Base-by-base conservation (phyloP, 1,140 invertebrate species). In the Mya arenaria region DNA sequence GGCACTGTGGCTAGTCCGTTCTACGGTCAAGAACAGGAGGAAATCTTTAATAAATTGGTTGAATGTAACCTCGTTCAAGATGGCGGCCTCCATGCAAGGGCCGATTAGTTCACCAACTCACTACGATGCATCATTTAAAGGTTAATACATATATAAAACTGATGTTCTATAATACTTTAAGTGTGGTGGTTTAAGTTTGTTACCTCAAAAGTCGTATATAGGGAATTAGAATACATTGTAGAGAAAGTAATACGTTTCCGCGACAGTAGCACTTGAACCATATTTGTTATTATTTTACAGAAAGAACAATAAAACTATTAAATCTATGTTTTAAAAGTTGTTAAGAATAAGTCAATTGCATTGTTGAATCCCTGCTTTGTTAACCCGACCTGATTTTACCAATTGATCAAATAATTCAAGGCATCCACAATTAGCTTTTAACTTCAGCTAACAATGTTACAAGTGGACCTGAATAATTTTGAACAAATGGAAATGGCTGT, bases 101-200 rank as follows among this genome's bases (percentile, higher is more conserved):
- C 66, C 68, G 15, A 63, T 82, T 36, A 41, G 36, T 34, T 72
- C 68, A 0, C 79, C 79, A 19, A 73, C 37, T 5, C 79, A 82
- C 55, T 82, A 82, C 65, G 79, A 82, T 56, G 66, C 79, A 5
- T 28, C 79, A n/a, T 82, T 82, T 41, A 82, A 82, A 82, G 79
- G 79, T 82, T n/a, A 48, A 32, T 37, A 5, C 25, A 17, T 15
- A 5, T 6, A 28, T 34, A 34, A 5, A 13, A 65, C 0, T 13
- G 13, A 15, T 37, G 32, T 25, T 0, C 19, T 8, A 41, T 19
- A 39, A 0, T 44, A 15, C 23, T 39, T 1, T 41, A 3, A 19
- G n/a, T n/a, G 30, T 19, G 28, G 0, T 23, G 28, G 0, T 73
- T 30, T 73, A 4, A 25, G 28, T 15, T 62, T 55, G n/a, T 10